phyloP scores from a whole-genome alignment of 2,797 vertebrate species.

The Chaenodraco wilsoni region DNA sequence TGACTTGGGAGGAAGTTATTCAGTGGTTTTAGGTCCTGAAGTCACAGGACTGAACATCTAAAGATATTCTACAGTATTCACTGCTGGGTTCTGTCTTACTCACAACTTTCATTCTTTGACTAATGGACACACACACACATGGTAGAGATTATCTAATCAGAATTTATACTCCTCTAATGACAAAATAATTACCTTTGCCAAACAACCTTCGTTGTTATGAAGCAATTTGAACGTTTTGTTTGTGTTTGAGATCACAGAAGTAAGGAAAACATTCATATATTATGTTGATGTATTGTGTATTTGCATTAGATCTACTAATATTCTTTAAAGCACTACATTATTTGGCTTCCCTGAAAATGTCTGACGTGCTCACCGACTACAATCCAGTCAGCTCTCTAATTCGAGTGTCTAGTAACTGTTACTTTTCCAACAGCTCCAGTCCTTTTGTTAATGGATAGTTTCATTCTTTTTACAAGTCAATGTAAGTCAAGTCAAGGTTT shows the following conservation, averaged over 20 bases:
- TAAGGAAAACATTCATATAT: slow-evolving; percentile 26
- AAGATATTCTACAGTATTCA: slow-evolving; percentile 1
- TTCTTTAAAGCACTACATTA: slow-evolving; percentile 14
- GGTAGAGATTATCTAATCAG: slow-evolving; percentile 51
- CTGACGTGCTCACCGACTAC: neutral
- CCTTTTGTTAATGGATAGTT: too few relatives aligned
- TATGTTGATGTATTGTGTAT: slow-evolving; percentile 3
- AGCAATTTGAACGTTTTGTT: slow-evolving; percentile 33
- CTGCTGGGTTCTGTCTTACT: slow-evolving; percentile 5
- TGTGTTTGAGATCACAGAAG: slow-evolving; percentile 25
- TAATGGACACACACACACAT: slow-evolving; percentile 42
- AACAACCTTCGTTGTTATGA: slow-evolving; percentile 29
- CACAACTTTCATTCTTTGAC: slow-evolving; percentile 36
- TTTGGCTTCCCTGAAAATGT: neutral
- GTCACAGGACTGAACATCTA: slow-evolving; percentile 19
- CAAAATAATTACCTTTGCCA: slow-evolving; percentile 43
- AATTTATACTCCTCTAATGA: slow-evolving; percentile 47
- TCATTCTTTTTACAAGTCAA: too few relatives aligned
- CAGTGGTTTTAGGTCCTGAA: slow-evolving; percentile 19
- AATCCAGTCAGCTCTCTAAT: neutral
- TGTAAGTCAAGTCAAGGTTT: too few relatives aligned
- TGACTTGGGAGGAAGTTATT: slow-evolving; percentile 44
- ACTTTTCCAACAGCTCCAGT: too few relatives aligned
- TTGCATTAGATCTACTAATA: slow-evolving; percentile 17
- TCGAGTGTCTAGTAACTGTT: neutral